A percentile compares a stretch with the other conserved stretches of the same genome.
Conservation (phyloP, 2,113 vertebrate genomes). For the Misgurnus mizolepis region DNA sequence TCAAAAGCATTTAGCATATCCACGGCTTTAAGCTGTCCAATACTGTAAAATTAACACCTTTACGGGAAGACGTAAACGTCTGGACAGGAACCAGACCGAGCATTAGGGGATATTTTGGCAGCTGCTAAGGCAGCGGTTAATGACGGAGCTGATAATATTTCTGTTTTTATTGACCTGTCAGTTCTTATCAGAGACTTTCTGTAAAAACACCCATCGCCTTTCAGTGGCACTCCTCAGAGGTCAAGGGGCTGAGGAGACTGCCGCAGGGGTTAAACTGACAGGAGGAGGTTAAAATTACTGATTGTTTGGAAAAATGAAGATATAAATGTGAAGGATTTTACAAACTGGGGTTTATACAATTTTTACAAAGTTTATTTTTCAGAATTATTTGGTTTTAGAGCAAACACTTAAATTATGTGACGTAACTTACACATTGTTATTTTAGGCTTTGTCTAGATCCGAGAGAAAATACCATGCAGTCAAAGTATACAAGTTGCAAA, state of each 20-base stretch:
- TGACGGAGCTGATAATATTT: conserved; percentile 71
- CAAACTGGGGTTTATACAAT: background rate
- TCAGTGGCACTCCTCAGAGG: conserved; percentile 70
- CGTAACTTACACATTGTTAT: background rate
- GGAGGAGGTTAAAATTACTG: background rate
- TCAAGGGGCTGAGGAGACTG: background rate
- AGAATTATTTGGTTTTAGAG: background rate
- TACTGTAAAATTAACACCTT: conserved; percentile 77
- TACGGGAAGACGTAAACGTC: conserved; percentile 64
- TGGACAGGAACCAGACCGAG: conserved; percentile 63
- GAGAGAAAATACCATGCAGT: conserved; percentile 45
- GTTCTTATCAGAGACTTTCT: conserved; percentile 70
- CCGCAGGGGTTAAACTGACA: background rate
- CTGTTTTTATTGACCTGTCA: conserved; percentile 78
- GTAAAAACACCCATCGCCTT: conserved; percentile 72
- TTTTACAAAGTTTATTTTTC: background rate
- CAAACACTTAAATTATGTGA: background rate
- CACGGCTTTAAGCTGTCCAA: conserved; percentile 65
- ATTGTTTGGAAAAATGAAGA: background rate
- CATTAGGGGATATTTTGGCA: conserved; percentile 71
- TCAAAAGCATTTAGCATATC: conserved; percentile 63
- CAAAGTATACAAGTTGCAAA: conserved; percentile 69
- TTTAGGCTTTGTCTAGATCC: background rate
- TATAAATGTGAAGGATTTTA: background rate
- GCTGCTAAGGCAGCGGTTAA: conserved; percentile 65